A percentile compares a stretch with the other conserved stretches of the same genome.
phyloP scores from a whole-genome alignment of 2,888 invertebrate species.

The Aethes cnicana region DNA sequence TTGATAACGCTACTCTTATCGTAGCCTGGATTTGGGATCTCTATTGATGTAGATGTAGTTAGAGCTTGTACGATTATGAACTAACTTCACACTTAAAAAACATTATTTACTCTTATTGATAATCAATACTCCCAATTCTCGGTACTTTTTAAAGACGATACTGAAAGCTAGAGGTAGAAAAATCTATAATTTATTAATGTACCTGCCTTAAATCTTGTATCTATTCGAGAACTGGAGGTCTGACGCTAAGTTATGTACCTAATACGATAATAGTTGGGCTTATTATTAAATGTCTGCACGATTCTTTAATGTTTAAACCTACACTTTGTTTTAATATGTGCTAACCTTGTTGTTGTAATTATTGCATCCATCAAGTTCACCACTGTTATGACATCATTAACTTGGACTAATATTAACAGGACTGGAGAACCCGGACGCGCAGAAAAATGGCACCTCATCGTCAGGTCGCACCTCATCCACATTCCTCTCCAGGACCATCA shows the following conservation, averaged over 20 bases:
- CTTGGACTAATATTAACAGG: conserved; percentile 68
- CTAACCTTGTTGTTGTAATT: conserved; percentile 13
- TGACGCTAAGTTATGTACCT: neutral
- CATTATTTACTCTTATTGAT: no score
- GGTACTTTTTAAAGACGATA: no score
- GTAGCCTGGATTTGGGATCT: conserved; percentile 41
- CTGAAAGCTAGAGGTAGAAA: no score
- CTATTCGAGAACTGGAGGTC: no score
- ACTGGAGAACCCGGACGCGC: conserved; percentile 66
- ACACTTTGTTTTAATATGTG: conserved; percentile 9
- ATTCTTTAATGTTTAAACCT: neutral
- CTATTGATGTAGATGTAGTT: conserved; percentile 10
- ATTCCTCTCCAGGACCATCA: conserved; percentile 71
- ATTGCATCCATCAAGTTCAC: conserved; percentile 19
- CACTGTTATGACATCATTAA: conserved; percentile 42
- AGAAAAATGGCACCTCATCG: conserved; percentile 65
- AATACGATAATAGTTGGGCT: neutral
- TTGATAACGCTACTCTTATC: conserved; percentile 52
- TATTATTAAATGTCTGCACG: conserved; percentile 6
- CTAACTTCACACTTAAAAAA: neutral
- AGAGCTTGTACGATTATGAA: conserved; percentile 4
- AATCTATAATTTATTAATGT: no score
- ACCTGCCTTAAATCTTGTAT: no score
- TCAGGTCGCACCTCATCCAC: conserved; percentile 71
- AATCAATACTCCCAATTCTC: no score